Percentiles rank a stretch among this genome's conserved stretches.
These are phyloP conservation scores for Patella ulyssiponensis DNA, from an alignment of 2,888 invertebrate species.

Conservation along the genomic window DNA sequence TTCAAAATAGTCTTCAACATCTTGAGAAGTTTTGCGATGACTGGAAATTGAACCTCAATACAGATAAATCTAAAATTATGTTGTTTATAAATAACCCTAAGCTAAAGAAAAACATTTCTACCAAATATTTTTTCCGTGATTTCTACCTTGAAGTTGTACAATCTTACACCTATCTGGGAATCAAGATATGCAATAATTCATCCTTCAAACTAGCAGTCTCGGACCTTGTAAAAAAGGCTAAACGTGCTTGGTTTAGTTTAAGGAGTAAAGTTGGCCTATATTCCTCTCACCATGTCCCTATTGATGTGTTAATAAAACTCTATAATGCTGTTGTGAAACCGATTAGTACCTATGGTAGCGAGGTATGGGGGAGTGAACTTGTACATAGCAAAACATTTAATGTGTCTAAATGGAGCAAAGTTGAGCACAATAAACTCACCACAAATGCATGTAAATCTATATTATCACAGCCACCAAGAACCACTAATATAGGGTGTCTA, in stretches of 20 bases:
- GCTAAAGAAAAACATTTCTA: neutral
- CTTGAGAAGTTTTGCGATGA: neutral
- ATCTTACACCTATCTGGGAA: neutral
- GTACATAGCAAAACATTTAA: neutral
- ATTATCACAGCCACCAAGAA: no score
- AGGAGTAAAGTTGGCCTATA: neutral
- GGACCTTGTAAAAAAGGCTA: neutral
- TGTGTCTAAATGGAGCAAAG: neutral
- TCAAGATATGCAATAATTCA: neutral
- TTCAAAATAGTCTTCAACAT: neutral
- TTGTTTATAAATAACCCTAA: neutral
- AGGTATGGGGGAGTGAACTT: neutral
- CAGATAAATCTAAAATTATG: neutral
- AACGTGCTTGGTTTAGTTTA: neutral
- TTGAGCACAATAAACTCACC: no score
- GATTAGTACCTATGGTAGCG: neutral
- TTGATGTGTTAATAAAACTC: neutral
- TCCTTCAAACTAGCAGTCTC: neutral
- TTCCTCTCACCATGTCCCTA: neutral
- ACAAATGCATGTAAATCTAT: no score
- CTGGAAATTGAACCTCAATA: neutral
- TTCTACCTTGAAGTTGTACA: neutral
- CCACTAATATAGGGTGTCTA: no score
- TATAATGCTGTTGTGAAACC: neutral
- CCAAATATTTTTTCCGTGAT: neutral